Percentiles rank a stretch among this genome's conserved stretches.
Conservation (phyloP, 2,888 invertebrate genomes). For the Schrankia costaestrigalis region DNA sequence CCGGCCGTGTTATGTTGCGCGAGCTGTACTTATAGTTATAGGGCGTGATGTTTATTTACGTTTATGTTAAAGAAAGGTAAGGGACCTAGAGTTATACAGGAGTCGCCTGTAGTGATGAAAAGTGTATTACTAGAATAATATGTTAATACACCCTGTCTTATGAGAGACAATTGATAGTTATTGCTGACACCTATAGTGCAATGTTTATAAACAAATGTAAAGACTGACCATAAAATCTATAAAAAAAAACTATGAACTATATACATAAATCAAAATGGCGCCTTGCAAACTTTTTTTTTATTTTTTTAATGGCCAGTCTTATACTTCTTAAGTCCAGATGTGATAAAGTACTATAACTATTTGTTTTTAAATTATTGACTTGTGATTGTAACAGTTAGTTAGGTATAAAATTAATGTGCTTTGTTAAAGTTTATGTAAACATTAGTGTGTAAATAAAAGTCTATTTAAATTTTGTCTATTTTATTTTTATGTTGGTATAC, state of each 20-base stretch:
- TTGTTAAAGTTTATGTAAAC: constrained; percentile 24
- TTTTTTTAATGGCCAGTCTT: neutral
- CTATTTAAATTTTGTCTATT: constrained; percentile 15
- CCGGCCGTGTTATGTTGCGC: no score
- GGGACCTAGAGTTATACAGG: no score
- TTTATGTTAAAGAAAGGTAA: no score
- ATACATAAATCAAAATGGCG: no score
- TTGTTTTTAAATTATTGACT: constrained; percentile 33
- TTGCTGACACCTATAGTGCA: constrained; percentile 11
- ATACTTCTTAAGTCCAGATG: constrained; percentile 14
- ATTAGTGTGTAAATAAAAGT: constrained; percentile 30
- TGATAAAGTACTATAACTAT: constrained; percentile 25
- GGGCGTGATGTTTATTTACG: no score
- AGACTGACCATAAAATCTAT: no score
- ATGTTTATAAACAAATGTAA: constrained; percentile 1
- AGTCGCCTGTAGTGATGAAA: no score
- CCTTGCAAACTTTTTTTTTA: constrained; percentile 1
- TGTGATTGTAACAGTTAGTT: constrained; percentile 31
- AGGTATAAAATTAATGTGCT: constrained; percentile 22
- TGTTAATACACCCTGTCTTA: constrained; percentile 12
- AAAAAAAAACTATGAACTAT: no score
- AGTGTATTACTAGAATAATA: constrained; percentile 13
- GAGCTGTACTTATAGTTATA: no score
- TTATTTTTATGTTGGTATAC: no score
- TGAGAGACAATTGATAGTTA: constrained; percentile 9